These are phyloP conservation scores for Glandiceps talaboti DNA, from an alignment of 53 echinoderm and acorn worm genomes.

Conservation along the genomic window DNA sequence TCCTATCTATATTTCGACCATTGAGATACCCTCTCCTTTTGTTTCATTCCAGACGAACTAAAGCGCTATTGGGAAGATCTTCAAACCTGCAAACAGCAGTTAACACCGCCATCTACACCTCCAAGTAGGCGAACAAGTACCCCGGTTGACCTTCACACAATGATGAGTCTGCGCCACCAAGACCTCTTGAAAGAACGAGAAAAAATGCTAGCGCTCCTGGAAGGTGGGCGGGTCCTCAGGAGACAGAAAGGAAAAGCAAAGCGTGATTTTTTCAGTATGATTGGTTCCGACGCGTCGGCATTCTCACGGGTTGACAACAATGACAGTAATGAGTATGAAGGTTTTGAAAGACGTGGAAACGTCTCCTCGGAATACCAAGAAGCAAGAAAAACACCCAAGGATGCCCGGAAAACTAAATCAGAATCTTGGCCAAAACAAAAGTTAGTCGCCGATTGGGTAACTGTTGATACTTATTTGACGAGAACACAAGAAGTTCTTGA, in stretches of 20 bases:
- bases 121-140: neutral
- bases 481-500: neutral
- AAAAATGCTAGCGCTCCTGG: neutral
- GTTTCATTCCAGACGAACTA: neutral
- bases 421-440: neutral
- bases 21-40: too few species aligned
- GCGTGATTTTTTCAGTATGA: neutral
- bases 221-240: neutral
- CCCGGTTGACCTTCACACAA: neutral
- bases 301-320: neutral
- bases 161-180: neutral
- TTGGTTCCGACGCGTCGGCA: neutral
- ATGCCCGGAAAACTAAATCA: neutral
- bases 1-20: too few species aligned
- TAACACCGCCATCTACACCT: neutral
- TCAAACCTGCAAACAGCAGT: neutral
- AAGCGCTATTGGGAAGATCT: neutral
- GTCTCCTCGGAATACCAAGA: neutral
- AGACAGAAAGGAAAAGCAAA: neutral
- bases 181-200: neutral
- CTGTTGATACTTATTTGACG: neutral
- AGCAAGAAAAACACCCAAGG: neutral
- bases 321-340: neutral
- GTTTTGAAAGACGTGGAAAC: neutral
- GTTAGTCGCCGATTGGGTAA: neutral